These are phyloP conservation scores for Stenodera caucasica DNA, from an alignment of 2,888 invertebrate species.

Conservation along the genomic window DNA sequence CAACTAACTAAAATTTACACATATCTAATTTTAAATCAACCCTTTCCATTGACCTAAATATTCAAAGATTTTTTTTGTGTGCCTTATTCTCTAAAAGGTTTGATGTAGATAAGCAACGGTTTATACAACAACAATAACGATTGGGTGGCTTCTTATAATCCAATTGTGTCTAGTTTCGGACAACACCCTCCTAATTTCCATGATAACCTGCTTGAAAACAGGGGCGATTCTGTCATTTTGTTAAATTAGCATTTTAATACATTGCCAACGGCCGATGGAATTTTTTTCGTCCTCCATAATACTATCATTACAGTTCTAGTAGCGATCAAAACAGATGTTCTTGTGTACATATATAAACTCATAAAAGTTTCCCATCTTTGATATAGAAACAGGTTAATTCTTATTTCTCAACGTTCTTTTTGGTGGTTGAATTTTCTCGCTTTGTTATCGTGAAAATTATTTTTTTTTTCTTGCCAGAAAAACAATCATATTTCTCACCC, in stretches of 20 bases:
- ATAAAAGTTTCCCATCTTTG: conserved; percentile 14
- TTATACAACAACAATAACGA: too few species aligned
- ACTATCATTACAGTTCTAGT: conserved; percentile 12
- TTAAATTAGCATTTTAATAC: conserved; percentile 49
- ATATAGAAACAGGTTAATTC: conserved; percentile 15
- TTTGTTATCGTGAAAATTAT: too few species aligned
- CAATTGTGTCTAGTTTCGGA: neutral
- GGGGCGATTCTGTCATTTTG: conserved; percentile 40
- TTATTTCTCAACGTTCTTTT: neutral
- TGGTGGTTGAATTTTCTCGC: neutral
- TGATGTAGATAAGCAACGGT: neutral
- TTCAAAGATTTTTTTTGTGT: neutral
- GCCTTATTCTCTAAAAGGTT: neutral
- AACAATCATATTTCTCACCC: too few species aligned
- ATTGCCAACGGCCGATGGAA: conserved; percentile 23
- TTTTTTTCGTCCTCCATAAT: conserved; percentile 31
- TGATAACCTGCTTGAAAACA: conserved; percentile 26
- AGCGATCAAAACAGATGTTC: conserved; percentile 16
- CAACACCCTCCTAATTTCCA: conserved; percentile 15
- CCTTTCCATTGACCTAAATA: neutral
- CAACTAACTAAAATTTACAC: too few species aligned
- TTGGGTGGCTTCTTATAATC: conserved; percentile 4
- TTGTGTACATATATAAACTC: neutral
- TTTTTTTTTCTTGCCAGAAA: too few species aligned
- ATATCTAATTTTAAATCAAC: too few species aligned